Evolutionary conservation across 2,888 invertebrate genomes (phyloP), one percentile per base, ranked within the genome.

Genomic region (Trissoscelio sp.): DNA sequence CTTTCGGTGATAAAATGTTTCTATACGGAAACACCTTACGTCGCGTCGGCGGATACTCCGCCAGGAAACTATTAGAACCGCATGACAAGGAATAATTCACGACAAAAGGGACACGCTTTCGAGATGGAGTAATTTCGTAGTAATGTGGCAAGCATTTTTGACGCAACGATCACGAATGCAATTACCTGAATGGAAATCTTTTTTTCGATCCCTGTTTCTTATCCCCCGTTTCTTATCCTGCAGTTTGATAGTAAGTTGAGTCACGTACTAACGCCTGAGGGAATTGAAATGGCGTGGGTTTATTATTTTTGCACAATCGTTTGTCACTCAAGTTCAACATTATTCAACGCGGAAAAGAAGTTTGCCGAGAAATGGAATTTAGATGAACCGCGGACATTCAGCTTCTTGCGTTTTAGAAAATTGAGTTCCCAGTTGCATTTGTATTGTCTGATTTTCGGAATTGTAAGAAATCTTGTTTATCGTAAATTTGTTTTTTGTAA

Each of bases 1-100:
- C 87, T 88, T 88, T 87, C 83, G 83, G 88, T 87, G 88, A 90
- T 90, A 88, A 90, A 90, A 88, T 86, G 83, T 84, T 83, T 85
- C 84, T 86, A 86, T 86, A 86, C 81, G 80, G 85, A 84, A 87
- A 87, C 85, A 86, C 85, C 87, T n/a, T n/a, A n/a, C n/a, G n/a
- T 87, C 83, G 84, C 85, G 85, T 85, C 83, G 80, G 79, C 83
- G 79, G 82, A 81, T 82, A 81, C 77, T 64, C 31, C 69, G 62
- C 79, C n/a, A 83, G 82, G 80, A 85, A 86, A 87, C 85, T 87
- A 86, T 87, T 86, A 87, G 69, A 74, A 66, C 28, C 58, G 42
- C 78, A 83, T 84, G 84, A 84, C 85, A 79, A 83, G 85, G 75
- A 82, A 79, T 84, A 82, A 85, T 73, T 86, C 79, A 81, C 48